Conservation (phyloP, 2,113 vertebrate species). For the Tenrec ecaudatus region DNA sequence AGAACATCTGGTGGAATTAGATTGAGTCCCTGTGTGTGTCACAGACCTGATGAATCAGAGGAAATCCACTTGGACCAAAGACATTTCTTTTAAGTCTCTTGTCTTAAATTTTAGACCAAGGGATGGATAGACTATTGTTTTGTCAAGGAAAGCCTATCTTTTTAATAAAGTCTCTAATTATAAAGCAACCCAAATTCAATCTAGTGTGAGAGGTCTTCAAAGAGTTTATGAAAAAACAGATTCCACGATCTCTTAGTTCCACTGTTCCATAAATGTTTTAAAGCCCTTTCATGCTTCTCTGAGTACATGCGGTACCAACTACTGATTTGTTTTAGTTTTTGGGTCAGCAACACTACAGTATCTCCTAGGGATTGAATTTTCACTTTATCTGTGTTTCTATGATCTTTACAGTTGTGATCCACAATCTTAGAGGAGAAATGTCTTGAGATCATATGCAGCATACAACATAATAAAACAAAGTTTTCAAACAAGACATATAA, state of each 20-base stretch:
- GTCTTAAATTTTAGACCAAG: too few relatives aligned
- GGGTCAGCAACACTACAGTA: background rate
- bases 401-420: background rate
- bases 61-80: too few relatives aligned
- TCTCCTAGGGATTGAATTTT: slow-evolving; percentile 8
- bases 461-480: background rate
- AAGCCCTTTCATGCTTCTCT: background rate
- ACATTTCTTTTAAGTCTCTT: too few relatives aligned
- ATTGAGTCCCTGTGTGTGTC: too few relatives aligned
- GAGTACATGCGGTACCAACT: background rate
- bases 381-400: background rate
- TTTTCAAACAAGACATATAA: slow-evolving; percentile 10
- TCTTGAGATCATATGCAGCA: slow-evolving; percentile 18
- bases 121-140: too few relatives aligned
- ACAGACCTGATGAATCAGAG: too few relatives aligned
- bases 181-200: slow-evolving; percentile 1
- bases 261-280: too few relatives aligned
- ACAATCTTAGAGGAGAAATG: slow-evolving; percentile 6
- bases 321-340: background rate
- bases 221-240: too few relatives aligned
- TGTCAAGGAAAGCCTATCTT: too few relatives aligned
- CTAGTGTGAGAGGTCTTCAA: too few relatives aligned
- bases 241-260: too few relatives aligned
- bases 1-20: too few relatives aligned
- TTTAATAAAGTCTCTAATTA: background rate